Conservation (phyloP, 2,113 vertebrate genomes). For the Cinclus cinclus region DNA sequence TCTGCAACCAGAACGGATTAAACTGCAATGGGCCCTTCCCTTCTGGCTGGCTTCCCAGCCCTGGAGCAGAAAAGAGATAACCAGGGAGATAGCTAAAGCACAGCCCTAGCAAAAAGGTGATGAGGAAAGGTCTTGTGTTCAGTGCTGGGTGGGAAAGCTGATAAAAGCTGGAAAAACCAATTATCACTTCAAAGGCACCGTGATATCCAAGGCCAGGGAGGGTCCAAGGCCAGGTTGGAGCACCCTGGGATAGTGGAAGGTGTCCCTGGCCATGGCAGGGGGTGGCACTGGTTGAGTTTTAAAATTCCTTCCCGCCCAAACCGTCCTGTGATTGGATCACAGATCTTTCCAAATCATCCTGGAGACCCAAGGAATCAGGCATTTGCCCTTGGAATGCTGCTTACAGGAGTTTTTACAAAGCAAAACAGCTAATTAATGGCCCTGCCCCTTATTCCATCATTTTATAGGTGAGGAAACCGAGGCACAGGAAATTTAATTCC, state of each 20-base stretch:
- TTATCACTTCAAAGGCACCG: not conserved
- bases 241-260: not conserved
- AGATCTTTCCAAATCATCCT: not conserved
- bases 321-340: not conserved
- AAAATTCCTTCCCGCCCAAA: not conserved
- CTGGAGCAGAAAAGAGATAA: not conserved
- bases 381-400: not conserved
- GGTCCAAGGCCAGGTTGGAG: not conserved
- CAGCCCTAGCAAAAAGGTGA: not conserved
- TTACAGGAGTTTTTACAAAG: not conserved
- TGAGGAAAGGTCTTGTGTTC: not conserved
- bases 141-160: not conserved
- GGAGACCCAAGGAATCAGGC: not conserved
- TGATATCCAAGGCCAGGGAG: not conserved
- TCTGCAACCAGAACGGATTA: not conserved
- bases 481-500: not conserved
- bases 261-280: not conserved
- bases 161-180: not conserved
- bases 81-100: not conserved
- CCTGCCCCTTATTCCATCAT: not conserved
- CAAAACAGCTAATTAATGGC: not conserved
- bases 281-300: not conserved
- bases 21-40: not conserved
- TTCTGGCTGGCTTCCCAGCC: not conserved
- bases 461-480: not conserved